phyloP scores from a whole-genome alignment of 2,888 invertebrate species.

The Lasioglossum malachurum region DNA sequence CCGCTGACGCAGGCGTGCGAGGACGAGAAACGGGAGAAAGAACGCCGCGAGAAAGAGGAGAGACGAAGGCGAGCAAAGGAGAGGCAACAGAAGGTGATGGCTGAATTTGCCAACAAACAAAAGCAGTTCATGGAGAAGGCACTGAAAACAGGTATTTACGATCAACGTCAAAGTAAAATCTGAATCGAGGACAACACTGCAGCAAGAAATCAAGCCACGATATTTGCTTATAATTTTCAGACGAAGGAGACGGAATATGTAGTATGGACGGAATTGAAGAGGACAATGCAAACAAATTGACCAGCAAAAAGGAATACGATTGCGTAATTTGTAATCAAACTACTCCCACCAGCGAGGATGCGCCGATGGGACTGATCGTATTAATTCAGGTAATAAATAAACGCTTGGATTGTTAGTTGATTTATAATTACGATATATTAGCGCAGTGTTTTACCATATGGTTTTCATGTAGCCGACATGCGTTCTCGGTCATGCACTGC shows the following conservation, averaged over 20 bases:
- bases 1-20: constrained; percentile 93
- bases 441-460: not conserved
- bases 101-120: constrained; percentile 96
- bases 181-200: not conserved
- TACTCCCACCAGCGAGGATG: constrained; percentile 92
- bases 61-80: constrained; percentile 94
- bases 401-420: constrained; percentile 1
- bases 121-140: constrained; percentile 95
- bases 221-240: constrained; percentile 61
- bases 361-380: constrained; percentile 95
- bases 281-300: constrained; percentile 86
- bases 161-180: not conserved
- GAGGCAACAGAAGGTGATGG: constrained; percentile 96
- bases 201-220: not conserved
- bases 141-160: constrained; percentile 87
- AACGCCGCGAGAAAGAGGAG: constrained; percentile 92
- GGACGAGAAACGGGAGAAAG: constrained; percentile 90
- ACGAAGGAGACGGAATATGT: constrained; percentile 81
- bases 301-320: constrained; percentile 91
- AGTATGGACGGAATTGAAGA: constrained; percentile 89
- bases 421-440: not conserved
- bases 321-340: constrained; percentile 98
- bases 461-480: constrained; percentile 89
- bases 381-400: constrained; percentile 89
- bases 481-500: constrained; percentile 92